These are phyloP conservation scores for Drosophila recens DNA, from an alignment of 2,888 invertebrate species.

Conservation along the genomic window DNA sequence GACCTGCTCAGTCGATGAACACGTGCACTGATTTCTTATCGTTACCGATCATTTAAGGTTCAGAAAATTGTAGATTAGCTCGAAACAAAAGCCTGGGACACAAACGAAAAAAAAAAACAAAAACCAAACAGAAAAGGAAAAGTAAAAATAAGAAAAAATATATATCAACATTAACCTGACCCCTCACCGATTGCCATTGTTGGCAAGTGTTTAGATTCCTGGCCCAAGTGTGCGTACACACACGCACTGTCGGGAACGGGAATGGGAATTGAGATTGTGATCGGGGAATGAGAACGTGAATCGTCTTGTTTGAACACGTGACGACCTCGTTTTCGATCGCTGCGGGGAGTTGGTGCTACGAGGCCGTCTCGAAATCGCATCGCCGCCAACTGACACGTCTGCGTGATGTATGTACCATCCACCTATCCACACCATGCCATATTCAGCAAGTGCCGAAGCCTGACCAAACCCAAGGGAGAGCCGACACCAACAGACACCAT, in stretches of 20 bases:
- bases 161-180: constrained; percentile 72
- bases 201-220: constrained; percentile 55
- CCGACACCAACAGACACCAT: constrained; percentile 1
- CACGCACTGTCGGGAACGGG: constrained; percentile 31
- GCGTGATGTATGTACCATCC: constrained; percentile 28
- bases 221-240: constrained; percentile 51
- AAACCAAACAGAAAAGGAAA: constrained; percentile 28
- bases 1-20: constrained; percentile 61
- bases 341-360: constrained; percentile 58
- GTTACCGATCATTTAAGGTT: constrained; percentile 68
- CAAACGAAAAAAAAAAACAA: constrained; percentile 36
- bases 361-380: constrained; percentile 53
- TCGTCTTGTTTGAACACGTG: constrained; percentile 75
- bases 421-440: constrained; percentile 18
- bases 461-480: constrained; percentile 4
- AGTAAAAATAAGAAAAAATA: constrained; percentile 38
- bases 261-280: constrained; percentile 23
- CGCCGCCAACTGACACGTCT: constrained; percentile 63
- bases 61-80: constrained; percentile 66
- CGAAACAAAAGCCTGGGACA: constrained; percentile 49
- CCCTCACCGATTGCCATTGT: constrained; percentile 63
- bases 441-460: constrained; percentile 52
- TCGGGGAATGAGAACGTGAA: constrained; percentile 40
- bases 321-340: constrained; percentile 72
- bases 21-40: constrained; percentile 77